Base-by-base conservation (phyloP, 2,113 vertebrate species). In the Parus major region DNA sequence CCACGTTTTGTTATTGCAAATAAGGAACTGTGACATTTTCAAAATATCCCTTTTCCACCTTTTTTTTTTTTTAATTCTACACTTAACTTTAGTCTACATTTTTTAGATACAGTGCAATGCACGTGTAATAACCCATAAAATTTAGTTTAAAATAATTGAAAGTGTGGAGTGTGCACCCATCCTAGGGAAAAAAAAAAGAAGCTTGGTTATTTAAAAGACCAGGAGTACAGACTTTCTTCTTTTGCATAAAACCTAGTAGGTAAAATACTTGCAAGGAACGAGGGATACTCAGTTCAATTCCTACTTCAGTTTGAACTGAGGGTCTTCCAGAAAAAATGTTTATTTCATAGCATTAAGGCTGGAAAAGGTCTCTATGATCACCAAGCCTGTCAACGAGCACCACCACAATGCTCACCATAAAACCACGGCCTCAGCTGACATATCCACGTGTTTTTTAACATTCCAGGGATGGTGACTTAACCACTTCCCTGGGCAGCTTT, bases 371-470 rank as follows among this genome's bases (percentile, higher is more conserved):
- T 29, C 23, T 25, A 7, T 28, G 12, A 66, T 39, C 68, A 66
- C 12, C 31, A 66, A 46, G 23, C 31, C 25, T 3, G 4, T 52
- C 44, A 59, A 6, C 0, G 0, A 66, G 28, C 4, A 16, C 19
- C 23, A 46, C 11, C 15, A n/a, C 23, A 33, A 17, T 21, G 19
- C 14, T 59, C 36, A 52, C 33, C 33, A 25, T 17, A 24, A 39
- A 73, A 60, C 53, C 33, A 53, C 4, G 6, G 39, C 23, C 33
- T 39, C 39, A 52, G 5, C 23, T n/a, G 23, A 23, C 28, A 25
- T 8, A 46, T 5, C 27, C 39, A n/a, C 23, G 5, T 9, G 12
- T 11, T n/a, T 56, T 55, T 21, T 47, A 13, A n/a, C 12, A 3
- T 55, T 50, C 31, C 22, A 65, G 31, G 17, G 22, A 50, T 28